A percentile compares a stretch with the other conserved stretches of the same genome.
phyloP scores from a whole-genome alignment of 2,113 vertebrate species.

The Elanus axillaris region DNA sequence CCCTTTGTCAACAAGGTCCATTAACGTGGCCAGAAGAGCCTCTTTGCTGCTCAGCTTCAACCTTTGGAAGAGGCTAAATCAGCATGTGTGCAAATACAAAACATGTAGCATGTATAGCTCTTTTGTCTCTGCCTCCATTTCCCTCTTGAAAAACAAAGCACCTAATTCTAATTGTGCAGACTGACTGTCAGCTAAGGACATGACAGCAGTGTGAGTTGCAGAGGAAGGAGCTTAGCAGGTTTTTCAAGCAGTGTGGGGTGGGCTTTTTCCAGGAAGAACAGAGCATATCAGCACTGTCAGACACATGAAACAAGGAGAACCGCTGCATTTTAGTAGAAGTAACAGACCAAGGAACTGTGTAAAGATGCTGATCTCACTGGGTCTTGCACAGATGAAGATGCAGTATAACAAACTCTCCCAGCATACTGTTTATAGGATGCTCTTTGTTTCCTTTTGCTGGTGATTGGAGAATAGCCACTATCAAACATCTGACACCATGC shows the following conservation, averaged over 20 bases:
- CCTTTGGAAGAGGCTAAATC: background rate
- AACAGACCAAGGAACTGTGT: background rate
- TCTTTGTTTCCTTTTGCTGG: background rate
- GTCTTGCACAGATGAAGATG: background rate
- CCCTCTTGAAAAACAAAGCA: constrained; percentile 6
- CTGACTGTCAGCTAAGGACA: background rate
- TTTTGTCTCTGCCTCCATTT: background rate
- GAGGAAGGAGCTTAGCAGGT: background rate
- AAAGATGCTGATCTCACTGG: background rate
- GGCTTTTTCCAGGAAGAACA: background rate
- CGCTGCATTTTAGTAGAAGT: background rate
- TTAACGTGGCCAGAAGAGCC: background rate
- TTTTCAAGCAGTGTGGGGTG: background rate
- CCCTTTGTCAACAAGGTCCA: background rate
- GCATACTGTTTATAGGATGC: accelerated
- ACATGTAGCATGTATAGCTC: background rate
- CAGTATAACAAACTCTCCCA: background rate
- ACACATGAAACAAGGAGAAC: background rate
- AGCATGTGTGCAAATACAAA: background rate
- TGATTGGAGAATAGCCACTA: background rate
- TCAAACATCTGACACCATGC: background rate
- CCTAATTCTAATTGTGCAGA: background rate
- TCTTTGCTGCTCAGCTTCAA: background rate
- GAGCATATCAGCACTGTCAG: background rate
- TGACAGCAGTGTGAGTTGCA: background rate